These are phyloP conservation scores for Podotricha telesiphe DNA, from an alignment of 2,888 invertebrate species.

Conservation along the genomic window DNA sequence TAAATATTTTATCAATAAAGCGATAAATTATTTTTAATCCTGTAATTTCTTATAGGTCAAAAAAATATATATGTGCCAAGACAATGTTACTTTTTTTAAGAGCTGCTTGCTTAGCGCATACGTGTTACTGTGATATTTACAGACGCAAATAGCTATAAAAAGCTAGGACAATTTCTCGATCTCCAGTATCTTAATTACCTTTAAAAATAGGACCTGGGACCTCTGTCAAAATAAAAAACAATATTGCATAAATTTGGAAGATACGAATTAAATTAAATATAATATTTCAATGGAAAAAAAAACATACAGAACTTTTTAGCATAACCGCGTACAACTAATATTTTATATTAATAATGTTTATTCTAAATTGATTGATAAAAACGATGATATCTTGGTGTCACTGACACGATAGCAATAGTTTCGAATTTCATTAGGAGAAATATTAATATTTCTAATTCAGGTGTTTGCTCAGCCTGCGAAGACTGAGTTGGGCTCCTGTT, in stretches of 20 bases:
- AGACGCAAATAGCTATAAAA: slow-evolving; percentile 65
- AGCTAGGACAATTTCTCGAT: slow-evolving; percentile 60
- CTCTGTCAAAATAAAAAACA: slow-evolving; percentile 78
- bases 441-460: no score
- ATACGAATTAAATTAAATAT: background rate
- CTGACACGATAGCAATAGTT: no score
- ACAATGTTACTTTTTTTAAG: slow-evolving; percentile 65
- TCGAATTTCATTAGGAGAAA: no score
- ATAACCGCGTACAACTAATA: no score
- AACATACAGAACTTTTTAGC: no score
- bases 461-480: no score
- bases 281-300: background rate
- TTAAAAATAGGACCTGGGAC: slow-evolving; percentile 80
- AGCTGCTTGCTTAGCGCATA: slow-evolving; percentile 68
- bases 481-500: no score
- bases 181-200: slow-evolving; percentile 75
- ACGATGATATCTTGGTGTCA: no score
- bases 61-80: slow-evolving; percentile 56
- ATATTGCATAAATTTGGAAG: slow-evolving; percentile 44
- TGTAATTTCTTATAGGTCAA: background rate
- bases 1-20: slow-evolving; percentile 16
- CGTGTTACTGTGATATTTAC: slow-evolving; percentile 57
- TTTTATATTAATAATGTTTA: no score
- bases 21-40: slow-evolving; percentile 40
- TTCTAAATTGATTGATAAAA: no score